Evolutionary conservation across 2,888 invertebrate species (phyloP), one percentile per base, ranked within the genome.

Genomic region (Ecliptopera silaceata): DNA sequence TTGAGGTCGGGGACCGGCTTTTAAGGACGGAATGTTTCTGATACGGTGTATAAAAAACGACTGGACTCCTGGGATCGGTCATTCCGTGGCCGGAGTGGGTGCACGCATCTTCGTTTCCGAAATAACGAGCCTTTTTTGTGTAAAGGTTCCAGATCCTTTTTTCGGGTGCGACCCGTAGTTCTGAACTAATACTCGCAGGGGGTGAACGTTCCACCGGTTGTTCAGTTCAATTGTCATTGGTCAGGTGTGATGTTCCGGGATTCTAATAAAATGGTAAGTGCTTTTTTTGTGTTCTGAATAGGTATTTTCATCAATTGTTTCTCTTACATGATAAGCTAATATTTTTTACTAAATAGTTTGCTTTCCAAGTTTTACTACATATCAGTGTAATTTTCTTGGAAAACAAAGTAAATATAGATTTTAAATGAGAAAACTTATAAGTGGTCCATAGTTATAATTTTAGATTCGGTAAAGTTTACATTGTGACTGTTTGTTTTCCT

Each of bases 21-120:
- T 86, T 86, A 83, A 77, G 83, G 80, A 78, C 83, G 89, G 88
- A 88, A 88, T 88, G 88, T 86, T 81, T 84, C 84, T 81, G 85
- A 85, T 83, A 84, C 74, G 82, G 88, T 86, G 82, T 90, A 91
- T 91, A 91, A 89, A 89, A 90, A 91, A 89, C 89, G 83, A 72
- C 65, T 80, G 84, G 79, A 80, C 77, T 84, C 80, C 72, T 62
- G 83, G 87, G 87, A 85, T 78, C 86, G 87, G 81, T 83, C 90
- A 91, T 88, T 91, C 88, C 76, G 82, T 75, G 78, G 73, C 75
- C 77, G 83, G 80, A 79, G 77, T 82, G 84, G 82, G 85, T 82
- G 82, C 83, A 82, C 79, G 88, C 83, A 82, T 82, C 86, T 85
- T 77, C 84, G 75, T 77, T 83, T 79, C 74, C 73, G 62, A 74